Evolutionary conservation across 2,888 invertebrate genomes (phyloP).

Genomic region (Hydropsyche betteni): DNA sequence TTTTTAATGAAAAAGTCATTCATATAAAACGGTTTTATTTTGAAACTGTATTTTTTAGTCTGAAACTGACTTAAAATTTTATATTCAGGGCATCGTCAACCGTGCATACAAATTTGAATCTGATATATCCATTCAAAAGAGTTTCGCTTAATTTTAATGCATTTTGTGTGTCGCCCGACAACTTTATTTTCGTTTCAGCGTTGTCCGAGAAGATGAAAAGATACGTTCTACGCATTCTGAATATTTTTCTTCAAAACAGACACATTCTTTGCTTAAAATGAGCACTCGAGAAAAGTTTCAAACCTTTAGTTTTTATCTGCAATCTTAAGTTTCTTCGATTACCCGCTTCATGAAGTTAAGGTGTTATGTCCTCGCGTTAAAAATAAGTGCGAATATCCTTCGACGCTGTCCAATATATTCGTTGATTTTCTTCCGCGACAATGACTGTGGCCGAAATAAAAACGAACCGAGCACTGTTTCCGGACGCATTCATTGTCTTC

Average conservation of each 20-base stretch:
- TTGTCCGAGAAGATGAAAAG: conserved; percentile 6
- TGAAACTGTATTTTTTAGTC: no score
- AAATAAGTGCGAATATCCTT: conserved; percentile 15
- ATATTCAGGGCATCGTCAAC: no score
- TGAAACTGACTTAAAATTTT: no score
- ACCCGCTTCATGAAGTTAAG: conserved; percentile 3
- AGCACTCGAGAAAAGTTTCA: neutral
- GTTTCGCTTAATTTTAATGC: no score
- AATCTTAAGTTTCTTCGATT: neutral
- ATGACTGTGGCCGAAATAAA: conserved; percentile 13
- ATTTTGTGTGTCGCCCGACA: no score
- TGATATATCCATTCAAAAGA: no score
- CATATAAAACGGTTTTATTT: no score
- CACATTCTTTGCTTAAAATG: no score
- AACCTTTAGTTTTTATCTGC: neutral
- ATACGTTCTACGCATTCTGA: neutral
- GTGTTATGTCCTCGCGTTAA: conserved; percentile 27
- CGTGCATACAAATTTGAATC: no score
- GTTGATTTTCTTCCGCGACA: conserved; percentile 13
- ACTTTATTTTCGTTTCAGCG: neutral
- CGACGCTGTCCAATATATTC: conserved; percentile 10
- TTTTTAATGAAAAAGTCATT: no score
- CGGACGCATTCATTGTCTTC: conserved; percentile 1
- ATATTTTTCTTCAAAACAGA: no score
- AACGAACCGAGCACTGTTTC: conserved; percentile 6